A percentile compares a stretch with the other conserved stretches of the same genome.
Evolutionary conservation across 2,113 vertebrate genomes (phyloP).

Genomic region (Anhinga rufa): DNA sequence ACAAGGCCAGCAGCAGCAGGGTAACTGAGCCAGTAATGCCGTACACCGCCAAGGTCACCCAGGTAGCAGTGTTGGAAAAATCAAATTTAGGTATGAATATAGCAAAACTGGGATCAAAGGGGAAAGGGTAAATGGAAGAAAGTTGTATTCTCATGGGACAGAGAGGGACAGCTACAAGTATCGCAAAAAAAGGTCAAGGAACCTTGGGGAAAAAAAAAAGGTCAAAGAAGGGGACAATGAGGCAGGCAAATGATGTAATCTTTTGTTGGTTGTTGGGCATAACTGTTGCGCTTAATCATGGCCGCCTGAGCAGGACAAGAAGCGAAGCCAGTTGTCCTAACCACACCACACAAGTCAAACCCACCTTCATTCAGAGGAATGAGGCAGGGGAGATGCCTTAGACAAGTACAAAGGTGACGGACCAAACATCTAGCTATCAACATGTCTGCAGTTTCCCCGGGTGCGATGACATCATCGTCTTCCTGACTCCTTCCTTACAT

Average conservation of each 20-base stretch:
- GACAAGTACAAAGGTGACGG: not conserved
- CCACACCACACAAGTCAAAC: not conserved
- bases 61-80: not conserved
- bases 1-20: not conserved
- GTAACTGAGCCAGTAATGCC: not conserved
- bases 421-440: not conserved
- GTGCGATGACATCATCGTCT: accelerated
- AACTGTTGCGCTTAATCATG: not conserved
- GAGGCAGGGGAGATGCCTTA: not conserved
- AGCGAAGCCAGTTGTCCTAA: not conserved
- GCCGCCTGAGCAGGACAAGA: not conserved
- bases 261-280: not conserved
- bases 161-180: not conserved
- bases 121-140: not conserved
- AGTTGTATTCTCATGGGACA: not conserved
- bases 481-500: not conserved
- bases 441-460: not conserved
- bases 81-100: not conserved
- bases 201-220: not conserved
- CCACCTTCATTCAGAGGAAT: not conserved
- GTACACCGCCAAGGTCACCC: not conserved
- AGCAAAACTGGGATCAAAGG: not conserved
- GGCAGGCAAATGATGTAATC: not conserved
- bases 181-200: not conserved
- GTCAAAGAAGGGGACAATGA: not conserved